Evolutionary conservation across 2,113 vertebrate genomes (phyloP).

Genomic region (Austrofundulus limnaeus): DNA sequence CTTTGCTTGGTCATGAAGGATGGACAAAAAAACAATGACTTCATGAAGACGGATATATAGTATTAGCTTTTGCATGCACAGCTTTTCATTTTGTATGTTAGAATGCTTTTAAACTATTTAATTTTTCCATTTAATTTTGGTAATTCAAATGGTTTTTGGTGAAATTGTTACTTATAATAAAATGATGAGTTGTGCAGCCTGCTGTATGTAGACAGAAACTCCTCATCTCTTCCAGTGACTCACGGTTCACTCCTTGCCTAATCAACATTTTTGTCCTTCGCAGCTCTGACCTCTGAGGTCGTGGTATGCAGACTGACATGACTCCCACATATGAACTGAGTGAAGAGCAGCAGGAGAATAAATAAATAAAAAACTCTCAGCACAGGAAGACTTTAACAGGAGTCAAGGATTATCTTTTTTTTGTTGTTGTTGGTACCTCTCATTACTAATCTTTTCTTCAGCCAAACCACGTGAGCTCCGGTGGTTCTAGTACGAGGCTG

Average conservation of each 20-base stretch:
- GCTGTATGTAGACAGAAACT: conserved; percentile 33
- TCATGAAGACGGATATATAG: no score
- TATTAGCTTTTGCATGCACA: no score
- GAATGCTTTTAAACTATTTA: no score
- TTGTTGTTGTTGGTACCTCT: background rate
- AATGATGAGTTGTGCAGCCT: no score
- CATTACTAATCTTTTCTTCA: conserved; percentile 20
- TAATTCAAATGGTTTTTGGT: no score
- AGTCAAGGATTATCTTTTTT: conserved; percentile 2
- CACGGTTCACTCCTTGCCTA: conserved; percentile 16
- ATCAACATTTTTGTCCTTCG: background rate
- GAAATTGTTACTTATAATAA: no score
- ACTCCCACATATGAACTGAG: conserved; percentile 29
- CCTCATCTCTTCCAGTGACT: conserved; percentile 38
- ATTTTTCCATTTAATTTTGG: no score
- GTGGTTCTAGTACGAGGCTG: conserved; percentile 15
- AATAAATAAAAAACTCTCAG: background rate
- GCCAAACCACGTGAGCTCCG: conserved; percentile 14
- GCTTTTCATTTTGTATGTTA: no score
- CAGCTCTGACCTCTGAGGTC: conserved; percentile 28
- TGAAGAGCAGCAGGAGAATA: conserved; percentile 4
- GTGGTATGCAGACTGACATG: conserved; percentile 51
- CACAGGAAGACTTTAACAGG: background rate
- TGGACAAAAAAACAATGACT: no score
- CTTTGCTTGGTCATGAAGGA: no score